These are phyloP conservation scores for Zalophus californianus DNA, from an alignment of 2,797 vertebrate species.

Conservation along the genomic window DNA sequence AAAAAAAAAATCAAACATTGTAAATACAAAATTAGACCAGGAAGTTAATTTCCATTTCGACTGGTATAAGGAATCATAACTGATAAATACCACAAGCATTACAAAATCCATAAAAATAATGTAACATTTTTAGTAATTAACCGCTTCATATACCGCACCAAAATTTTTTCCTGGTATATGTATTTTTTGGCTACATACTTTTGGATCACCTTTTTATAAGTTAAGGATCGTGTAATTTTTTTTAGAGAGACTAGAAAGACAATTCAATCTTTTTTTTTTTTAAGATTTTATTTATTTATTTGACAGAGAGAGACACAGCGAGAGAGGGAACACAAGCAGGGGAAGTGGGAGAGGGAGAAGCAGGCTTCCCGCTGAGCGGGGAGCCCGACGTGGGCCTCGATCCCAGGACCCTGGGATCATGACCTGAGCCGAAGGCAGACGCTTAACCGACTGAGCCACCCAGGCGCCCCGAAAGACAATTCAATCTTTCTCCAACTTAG, in stretches of 20 bases:
- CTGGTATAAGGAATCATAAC: neutral
- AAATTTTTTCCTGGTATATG: neutral
- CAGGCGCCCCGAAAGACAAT: no score
- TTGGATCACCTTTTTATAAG: slow-evolving; percentile 22
- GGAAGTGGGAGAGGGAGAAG: no score
- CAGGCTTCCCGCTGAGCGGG: no score
- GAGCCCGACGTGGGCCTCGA: no score
- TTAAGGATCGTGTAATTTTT: neutral
- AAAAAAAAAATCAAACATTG: neutral
- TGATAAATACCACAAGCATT: neutral
- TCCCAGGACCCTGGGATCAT: no score
- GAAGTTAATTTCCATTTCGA: slow-evolving; percentile 23
- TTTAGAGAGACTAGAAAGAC: neutral
- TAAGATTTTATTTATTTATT: no score
- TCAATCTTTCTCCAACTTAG: neutral
- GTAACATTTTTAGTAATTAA: neutral
- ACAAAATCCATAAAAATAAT: neutral
- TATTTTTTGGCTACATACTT: neutral
- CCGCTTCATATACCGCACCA: neutral
- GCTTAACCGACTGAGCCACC: no score
- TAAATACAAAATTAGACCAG: neutral
- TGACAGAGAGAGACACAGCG: no score
- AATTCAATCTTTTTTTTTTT: neutral
- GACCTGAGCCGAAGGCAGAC: no score
- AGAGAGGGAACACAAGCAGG: no score